phyloP scores from a whole-genome alignment of 2,888 invertebrate genomes.

The Caenorhabditis doughertyi region DNA sequence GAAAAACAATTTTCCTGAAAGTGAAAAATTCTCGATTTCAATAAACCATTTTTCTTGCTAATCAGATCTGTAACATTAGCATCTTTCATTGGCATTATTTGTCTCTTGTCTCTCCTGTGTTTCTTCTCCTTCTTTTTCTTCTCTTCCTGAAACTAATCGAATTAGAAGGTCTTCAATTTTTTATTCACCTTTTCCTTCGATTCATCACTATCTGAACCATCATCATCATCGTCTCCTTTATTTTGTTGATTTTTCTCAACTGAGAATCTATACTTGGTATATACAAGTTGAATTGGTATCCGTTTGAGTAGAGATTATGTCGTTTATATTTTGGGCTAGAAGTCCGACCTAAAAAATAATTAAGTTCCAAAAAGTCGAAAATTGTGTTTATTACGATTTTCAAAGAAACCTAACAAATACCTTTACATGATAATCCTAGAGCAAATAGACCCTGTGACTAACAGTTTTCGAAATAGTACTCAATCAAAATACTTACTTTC shows the following conservation, averaged over 20 bases:
- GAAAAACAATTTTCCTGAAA: constrained; percentile 61
- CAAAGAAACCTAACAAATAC: no score
- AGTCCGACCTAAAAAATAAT: constrained; percentile 57
- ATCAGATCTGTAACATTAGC: constrained; percentile 10
- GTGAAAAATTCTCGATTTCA: no score
- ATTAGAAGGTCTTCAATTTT: neutral
- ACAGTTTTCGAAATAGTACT: neutral
- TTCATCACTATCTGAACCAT: constrained; percentile 34
- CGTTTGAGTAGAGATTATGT: constrained; percentile 32
- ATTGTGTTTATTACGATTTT: no score
- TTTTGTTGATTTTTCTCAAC: constrained; percentile 27
- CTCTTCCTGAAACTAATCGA: constrained; percentile 27
- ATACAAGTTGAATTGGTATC: constrained; percentile 57
- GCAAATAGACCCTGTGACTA: constrained; percentile 16
- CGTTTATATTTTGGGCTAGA: constrained; percentile 22
- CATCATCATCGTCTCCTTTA: constrained; percentile 30
- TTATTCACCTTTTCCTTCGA: constrained; percentile 19
- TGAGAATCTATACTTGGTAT: constrained; percentile 63
- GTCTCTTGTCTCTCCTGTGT: constrained; percentile 33
- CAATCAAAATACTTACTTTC: constrained; percentile 16
- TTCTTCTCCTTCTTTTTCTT: constrained; percentile 23
- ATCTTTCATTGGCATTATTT: neutral
- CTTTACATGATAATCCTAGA: constrained; percentile 13
- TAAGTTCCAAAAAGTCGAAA: no score
- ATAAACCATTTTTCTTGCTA: neutral